A percentile compares a stretch with the other conserved stretches of the same genome.
These are phyloP conservation scores for Anisognathus igniventris DNA, from an alignment of 2,797 vertebrate species.

Conservation along the genomic window DNA sequence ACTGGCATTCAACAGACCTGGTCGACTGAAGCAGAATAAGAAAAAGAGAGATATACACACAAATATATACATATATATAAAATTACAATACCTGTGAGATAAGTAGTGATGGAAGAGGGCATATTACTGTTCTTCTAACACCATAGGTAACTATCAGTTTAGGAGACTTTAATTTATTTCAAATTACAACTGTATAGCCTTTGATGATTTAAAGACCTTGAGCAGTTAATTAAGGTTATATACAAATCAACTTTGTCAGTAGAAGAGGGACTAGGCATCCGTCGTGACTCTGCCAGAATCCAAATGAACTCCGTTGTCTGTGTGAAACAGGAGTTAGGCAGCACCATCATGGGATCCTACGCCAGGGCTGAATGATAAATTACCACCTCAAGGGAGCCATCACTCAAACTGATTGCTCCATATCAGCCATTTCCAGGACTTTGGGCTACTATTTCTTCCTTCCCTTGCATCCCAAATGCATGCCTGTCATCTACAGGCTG, in stretches of 20 bases:
- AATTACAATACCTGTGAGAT: not conserved
- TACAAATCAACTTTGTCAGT: conserved; percentile 58
- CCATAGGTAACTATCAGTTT: not conserved
- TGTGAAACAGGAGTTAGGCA: conserved; percentile 70
- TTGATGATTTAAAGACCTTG: conserved; percentile 57
- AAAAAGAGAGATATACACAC: not conserved
- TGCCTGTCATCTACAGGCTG: conserved; percentile 70
- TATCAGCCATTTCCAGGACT: conserved; percentile 84
- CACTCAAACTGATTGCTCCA: conserved; percentile 85
- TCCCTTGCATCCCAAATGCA: conserved; percentile 46
- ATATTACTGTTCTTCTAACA: not conserved
- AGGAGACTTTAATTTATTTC: conserved; percentile 53
- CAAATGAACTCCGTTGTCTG: conserved; percentile 74
- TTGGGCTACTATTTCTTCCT: conserved; percentile 78
- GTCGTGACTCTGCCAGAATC: conserved; percentile 57
- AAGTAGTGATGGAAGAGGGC: not conserved
- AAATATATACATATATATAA: not conserved
- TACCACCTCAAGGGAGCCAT: conserved; percentile 82
- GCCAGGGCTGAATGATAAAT: conserved; percentile 84
- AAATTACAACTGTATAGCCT: conserved; percentile 56
- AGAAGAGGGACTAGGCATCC: conserved; percentile 30
- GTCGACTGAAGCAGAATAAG: conserved; percentile 79
- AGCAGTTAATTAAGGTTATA: conserved; percentile 55
- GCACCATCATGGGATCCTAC: conserved; percentile 53
- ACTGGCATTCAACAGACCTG: conserved; percentile 89